A percentile compares a stretch with the other conserved stretches of the same genome.
Evolutionary conservation across 2,888 invertebrate genomes (phyloP).

Genomic region (Frankliniella intonsa): DNA sequence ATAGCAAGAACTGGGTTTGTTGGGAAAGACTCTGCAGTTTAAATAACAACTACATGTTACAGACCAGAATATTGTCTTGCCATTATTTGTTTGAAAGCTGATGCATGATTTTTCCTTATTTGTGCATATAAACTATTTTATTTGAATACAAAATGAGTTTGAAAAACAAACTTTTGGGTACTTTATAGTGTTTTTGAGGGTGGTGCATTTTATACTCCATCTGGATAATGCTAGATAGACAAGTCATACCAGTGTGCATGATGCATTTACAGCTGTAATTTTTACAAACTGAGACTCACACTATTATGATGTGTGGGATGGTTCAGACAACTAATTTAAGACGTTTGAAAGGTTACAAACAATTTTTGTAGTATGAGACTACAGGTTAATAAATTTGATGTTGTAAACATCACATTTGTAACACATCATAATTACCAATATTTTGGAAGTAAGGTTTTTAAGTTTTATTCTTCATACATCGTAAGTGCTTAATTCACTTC

Average conservation of each 20-base stretch:
- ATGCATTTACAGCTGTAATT: neutral
- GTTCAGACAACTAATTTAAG: neutral
- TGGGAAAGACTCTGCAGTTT: constrained; percentile 87
- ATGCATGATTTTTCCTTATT: neutral
- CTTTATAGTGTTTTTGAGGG: neutral
- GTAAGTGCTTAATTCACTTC: neutral
- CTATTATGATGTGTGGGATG: neutral
- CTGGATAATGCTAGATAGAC: too few relatives aligned
- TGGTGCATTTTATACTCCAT: neutral
- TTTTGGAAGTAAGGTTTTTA: neutral
- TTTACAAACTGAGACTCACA: neutral
- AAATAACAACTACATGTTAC: constrained; percentile 39
- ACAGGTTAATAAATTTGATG: neutral
- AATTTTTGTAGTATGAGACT: neutral
- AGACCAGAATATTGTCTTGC: neutral
- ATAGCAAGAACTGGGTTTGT: constrained; percentile 80
- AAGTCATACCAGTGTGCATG: too few relatives aligned
- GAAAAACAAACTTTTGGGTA: neutral
- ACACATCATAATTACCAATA: neutral
- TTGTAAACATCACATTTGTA: neutral
- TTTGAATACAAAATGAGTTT: neutral
- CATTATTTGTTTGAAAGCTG: neutral
- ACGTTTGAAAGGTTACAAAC: neutral
- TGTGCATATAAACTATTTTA: neutral
- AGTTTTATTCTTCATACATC: neutral